Conservation (phyloP, 2,888 invertebrate species). For the Drosophila putrida region DNA sequence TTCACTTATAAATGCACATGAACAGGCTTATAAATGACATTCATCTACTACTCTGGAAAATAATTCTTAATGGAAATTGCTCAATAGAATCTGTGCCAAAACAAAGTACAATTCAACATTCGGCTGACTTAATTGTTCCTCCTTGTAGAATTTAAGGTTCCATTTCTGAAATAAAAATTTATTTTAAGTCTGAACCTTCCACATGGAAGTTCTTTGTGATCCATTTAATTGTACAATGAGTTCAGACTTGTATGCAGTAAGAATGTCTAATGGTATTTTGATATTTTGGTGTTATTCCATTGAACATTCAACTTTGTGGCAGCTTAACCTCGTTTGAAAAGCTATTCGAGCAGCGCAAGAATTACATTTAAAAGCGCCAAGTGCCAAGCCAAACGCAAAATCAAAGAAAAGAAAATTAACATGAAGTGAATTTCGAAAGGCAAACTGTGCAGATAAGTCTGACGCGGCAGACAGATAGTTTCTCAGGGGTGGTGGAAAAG, state of each 20-base stretch:
- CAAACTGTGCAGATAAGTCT: constrained; percentile 50
- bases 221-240: constrained; percentile 21
- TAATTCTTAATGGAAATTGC: not conserved
- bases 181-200: not conserved
- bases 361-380: constrained; percentile 68
- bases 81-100: too few species aligned
- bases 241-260: constrained; percentile 18
- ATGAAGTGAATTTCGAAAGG: constrained; percentile 75
- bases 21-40: too few species aligned
- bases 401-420: constrained; percentile 77
- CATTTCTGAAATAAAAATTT: too few species aligned
- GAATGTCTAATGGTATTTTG: constrained; percentile 41
- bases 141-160: too few species aligned
- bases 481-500: constrained; percentile 17
- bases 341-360: constrained; percentile 56
- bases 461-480: constrained; percentile 11
- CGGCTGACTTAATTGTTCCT: too few species aligned
- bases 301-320: constrained; percentile 49
- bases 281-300: constrained; percentile 37
- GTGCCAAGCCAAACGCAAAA: constrained; percentile 64
- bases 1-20: too few species aligned
- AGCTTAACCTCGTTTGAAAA: constrained; percentile 69
- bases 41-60: too few species aligned
- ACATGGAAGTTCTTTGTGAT: constrained; percentile 4
- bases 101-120: not conserved